These are phyloP conservation scores for Clarias fuscus DNA, from an alignment of 2,797 vertebrate genomes.

Conservation along the genomic window DNA sequence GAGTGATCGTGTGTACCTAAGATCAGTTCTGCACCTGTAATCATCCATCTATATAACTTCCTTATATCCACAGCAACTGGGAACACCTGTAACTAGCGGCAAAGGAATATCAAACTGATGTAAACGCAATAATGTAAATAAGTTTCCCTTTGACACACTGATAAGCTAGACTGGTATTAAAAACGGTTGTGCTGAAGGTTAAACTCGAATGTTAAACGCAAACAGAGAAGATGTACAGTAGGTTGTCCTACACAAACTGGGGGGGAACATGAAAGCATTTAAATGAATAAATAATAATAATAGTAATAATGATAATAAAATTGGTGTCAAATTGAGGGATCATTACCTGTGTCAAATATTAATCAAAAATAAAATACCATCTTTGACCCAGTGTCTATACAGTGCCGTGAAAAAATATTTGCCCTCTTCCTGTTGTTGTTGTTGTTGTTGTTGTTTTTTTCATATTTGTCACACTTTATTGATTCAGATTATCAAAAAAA, in stretches of 20 bases:
- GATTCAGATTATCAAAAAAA: too few species aligned
- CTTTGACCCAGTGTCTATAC: background rate
- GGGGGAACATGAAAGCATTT: background rate
- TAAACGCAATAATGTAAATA: background rate
- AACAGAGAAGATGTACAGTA: background rate
- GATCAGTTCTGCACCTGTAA: background rate
- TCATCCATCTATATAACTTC: background rate
- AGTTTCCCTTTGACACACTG: background rate
- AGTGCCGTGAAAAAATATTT: too few species aligned
- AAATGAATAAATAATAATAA: background rate
- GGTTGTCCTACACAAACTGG: background rate
- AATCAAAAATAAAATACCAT: background rate
- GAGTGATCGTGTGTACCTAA: constrained; percentile 62
- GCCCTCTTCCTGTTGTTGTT: too few species aligned
- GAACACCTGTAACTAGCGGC: background rate
- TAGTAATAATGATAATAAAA: background rate
- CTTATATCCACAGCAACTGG: background rate
- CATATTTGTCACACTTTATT: too few species aligned
- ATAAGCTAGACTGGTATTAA: background rate
- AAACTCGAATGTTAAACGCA: background rate
- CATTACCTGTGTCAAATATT: background rate
- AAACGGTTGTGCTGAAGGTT: background rate
- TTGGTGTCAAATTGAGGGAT: too few species aligned
- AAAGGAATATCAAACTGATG: constrained; percentile 28
- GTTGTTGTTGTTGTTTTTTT: too few species aligned